A percentile compares a stretch with the other conserved stretches of the same genome.
Conservation (phyloP, 1,140 invertebrate species). For the Thaumatotibia leucotreta region DNA sequence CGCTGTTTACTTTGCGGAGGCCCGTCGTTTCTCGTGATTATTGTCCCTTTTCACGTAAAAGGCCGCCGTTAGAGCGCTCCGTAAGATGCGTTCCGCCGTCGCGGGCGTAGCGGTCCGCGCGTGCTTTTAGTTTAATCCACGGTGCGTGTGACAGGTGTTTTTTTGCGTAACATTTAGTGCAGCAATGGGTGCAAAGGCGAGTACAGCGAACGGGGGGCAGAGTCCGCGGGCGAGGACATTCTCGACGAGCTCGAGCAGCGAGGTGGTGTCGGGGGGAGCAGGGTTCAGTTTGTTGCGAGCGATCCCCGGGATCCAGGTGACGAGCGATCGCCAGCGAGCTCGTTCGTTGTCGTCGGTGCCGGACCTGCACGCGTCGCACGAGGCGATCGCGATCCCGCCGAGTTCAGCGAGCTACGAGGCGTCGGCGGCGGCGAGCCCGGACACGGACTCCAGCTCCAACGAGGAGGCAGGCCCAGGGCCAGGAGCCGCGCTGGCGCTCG, state of each 20-base stretch:
- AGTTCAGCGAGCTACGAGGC: slow-evolving; percentile 78
- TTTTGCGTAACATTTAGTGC: slow-evolving; percentile 63
- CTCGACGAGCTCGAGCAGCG: slow-evolving; percentile 84
- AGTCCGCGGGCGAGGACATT: slow-evolving; percentile 86
- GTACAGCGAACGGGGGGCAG: slow-evolving; percentile 84
- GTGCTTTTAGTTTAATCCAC: slow-evolving; percentile 50
- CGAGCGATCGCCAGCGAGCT: slow-evolving; percentile 86
- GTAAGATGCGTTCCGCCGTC: slow-evolving; percentile 65
- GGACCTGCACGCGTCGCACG: slow-evolving; percentile 81
- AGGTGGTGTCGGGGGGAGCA: slow-evolving; percentile 79
- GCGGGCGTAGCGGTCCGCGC: slow-evolving; percentile 45
- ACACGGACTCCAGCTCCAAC: slow-evolving; percentile 80
- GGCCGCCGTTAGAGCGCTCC: slow-evolving; percentile 29
- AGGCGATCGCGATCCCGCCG: slow-evolving; percentile 77
- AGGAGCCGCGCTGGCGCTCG: slow-evolving; percentile 78
- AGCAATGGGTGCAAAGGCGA: slow-evolving; percentile 89
- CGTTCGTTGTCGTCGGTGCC: slow-evolving; percentile 90
- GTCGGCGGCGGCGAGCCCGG: slow-evolving; percentile 77
- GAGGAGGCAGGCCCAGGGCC: slow-evolving; percentile 71
- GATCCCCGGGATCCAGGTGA: slow-evolving; percentile 83
- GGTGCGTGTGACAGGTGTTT: slow-evolving; percentile 55
- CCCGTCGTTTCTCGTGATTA: slow-evolving; percentile 20
- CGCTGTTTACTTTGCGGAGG: slow-evolving; percentile 56
- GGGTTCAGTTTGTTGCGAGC: slow-evolving; percentile 86
- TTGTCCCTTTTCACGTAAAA: slow-evolving; percentile 44